These are phyloP conservation scores for Sardinella longiceps DNA, from an alignment of 2,797 vertebrate species.

Conservation along the genomic window DNA sequence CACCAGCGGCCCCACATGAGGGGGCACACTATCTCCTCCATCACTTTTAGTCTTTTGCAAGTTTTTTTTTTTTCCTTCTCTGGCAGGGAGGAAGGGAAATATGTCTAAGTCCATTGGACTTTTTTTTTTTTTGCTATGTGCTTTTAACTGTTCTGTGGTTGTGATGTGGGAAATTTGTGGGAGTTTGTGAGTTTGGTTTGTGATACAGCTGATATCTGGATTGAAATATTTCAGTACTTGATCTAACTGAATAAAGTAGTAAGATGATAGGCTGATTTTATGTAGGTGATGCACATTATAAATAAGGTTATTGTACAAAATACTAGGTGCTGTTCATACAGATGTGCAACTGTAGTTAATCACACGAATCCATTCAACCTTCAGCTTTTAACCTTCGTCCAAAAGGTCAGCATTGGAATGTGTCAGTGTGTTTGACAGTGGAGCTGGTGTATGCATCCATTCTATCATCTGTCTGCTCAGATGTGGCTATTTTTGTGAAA, in stretches of 20 bases:
- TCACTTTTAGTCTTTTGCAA: constrained; percentile 71
- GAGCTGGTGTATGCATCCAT: too few species aligned
- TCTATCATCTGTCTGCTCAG: too few species aligned
- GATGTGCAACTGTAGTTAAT: too few species aligned
- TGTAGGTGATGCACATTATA: not conserved
- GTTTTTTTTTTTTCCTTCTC: constrained; percentile 57
- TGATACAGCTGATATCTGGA: not conserved
- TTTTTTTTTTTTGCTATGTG: constrained; percentile 61
- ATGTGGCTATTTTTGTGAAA: not conserved
- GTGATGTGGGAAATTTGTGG: not conserved
- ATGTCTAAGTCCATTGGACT: constrained; percentile 63
- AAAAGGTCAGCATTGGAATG: too few species aligned
- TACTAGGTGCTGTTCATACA: too few species aligned
- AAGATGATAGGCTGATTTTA: not conserved
- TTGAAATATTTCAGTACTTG: not conserved
- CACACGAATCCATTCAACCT: too few species aligned
- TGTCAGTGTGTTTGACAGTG: too few species aligned
- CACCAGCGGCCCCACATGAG: constrained; percentile 79
- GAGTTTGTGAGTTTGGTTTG: not conserved
- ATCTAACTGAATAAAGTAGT: not conserved
- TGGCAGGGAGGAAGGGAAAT: constrained; percentile 63
- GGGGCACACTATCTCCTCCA: constrained; percentile 69
- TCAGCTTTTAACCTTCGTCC: too few species aligned
- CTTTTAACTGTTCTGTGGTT: constrained; percentile 9
- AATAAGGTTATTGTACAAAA: not conserved